Percentiles rank a stretch among this genome's conserved stretches.
Conservation (phyloP, 2,888 invertebrate species). For the Dynastes hyllus region DNA sequence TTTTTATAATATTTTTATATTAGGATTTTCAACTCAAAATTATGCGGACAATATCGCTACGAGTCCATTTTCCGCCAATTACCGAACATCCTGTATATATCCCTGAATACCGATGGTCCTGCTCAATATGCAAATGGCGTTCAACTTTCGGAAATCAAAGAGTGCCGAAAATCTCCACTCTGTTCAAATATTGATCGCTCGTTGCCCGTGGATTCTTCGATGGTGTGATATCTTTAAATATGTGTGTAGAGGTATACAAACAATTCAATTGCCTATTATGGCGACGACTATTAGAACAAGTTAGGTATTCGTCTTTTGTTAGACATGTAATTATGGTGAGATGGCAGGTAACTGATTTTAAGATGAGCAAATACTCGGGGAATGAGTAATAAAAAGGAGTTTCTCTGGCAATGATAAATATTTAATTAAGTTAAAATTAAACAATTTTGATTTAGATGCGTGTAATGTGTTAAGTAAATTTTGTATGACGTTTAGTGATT, state of each 20-base stretch:
- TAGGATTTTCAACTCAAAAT: too few species aligned
- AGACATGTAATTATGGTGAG: not conserved
- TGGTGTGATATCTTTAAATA: conserved; percentile 9
- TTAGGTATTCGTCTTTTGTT: not conserved
- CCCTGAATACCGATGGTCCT: not conserved
- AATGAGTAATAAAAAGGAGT: too few species aligned
- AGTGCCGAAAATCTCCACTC: conserved; percentile 24
- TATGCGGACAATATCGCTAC: too few species aligned
- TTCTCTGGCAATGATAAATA: too few species aligned
- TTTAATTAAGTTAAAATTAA: too few species aligned
- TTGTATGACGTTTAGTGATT: not conserved
- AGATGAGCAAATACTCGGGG: too few species aligned
- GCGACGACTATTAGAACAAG: not conserved
- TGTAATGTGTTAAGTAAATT: not conserved
- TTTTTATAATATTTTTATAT: too few species aligned
- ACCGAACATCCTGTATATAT: too few species aligned
- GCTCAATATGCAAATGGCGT: conserved; percentile 19
- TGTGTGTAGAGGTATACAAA: not conserved
- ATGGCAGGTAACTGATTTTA: not conserved
- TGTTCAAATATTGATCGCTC: not conserved
- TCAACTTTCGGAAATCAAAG: conserved; percentile 30
- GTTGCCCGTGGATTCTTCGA: not conserved
- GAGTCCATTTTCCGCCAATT: too few species aligned
- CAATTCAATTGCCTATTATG: conserved; percentile 22
- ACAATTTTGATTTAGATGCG: not conserved